Evolutionary conservation across 2,113 vertebrate genomes (phyloP).

Genomic region (Stigmatopora argus): DNA sequence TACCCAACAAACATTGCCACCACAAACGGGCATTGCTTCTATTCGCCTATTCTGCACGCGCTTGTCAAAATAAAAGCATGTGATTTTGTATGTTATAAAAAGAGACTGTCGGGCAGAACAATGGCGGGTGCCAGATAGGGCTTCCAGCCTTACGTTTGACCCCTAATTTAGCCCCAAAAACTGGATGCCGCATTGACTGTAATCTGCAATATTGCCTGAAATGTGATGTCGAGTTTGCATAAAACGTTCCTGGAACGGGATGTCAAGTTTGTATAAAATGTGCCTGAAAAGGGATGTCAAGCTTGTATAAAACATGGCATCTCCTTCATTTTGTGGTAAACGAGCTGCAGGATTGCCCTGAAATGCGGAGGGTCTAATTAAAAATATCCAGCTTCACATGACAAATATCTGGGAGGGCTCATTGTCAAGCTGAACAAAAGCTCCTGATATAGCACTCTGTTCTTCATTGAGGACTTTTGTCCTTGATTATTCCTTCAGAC

Average conservation of each 20-base stretch:
- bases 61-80: too few species aligned
- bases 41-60: too few species aligned
- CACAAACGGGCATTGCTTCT: too few species aligned
- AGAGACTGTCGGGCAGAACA: too few species aligned
- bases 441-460: constrained; percentile 52
- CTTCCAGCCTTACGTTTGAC: too few species aligned
- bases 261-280: constrained; percentile 33
- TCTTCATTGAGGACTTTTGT: constrained; percentile 60
- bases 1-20: too few species aligned
- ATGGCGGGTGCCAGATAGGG: too few species aligned
- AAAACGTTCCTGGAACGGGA: constrained; percentile 13
- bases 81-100: too few species aligned
- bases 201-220: constrained; percentile 23
- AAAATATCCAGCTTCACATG: constrained; percentile 34
- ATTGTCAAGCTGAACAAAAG: constrained; percentile 47
- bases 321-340: constrained; percentile 18
- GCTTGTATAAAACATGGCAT: constrained; percentile 29
- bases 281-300: constrained; percentile 31
- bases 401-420: constrained; percentile 50
- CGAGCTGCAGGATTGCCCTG: constrained; percentile 22
- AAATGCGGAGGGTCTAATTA: constrained; percentile 35
- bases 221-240: constrained; percentile 31
- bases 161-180: too few species aligned
- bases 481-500: constrained; percentile 61
- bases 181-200: constrained; percentile 19